Percentiles rank a stretch among this genome's conserved stretches.
Conservation (phyloP, 2,113 vertebrate species). For the Onychostruthus taczanowskii region DNA sequence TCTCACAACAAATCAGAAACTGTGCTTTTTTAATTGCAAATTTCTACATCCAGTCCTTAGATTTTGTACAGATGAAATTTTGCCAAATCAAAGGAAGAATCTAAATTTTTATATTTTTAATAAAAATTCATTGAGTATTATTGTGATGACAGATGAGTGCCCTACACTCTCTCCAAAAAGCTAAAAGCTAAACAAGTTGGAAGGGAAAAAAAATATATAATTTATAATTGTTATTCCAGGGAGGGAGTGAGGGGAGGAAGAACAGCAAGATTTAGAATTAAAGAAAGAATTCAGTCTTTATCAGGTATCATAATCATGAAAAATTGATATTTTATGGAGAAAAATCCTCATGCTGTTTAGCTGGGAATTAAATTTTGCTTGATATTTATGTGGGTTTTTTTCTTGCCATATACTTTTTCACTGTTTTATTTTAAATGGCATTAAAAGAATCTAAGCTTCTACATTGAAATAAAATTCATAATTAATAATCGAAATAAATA, state of each 20-base stretch:
- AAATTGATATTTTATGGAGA: background rate
- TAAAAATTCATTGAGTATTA: background rate
- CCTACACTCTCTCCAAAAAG: background rate
- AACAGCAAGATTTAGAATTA: background rate
- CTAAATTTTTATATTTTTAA: background rate
- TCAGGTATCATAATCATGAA: background rate
- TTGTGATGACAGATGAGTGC: background rate
- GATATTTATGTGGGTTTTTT: rapidly evolving
- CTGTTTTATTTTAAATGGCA: background rate
- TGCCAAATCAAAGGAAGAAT: background rate
- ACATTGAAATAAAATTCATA: background rate
- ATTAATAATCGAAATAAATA: constrained; percentile 19
- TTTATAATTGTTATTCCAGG: background rate
- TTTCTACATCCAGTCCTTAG: background rate
- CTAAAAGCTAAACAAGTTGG: background rate
- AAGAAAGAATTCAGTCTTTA: background rate
- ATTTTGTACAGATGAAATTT: background rate
- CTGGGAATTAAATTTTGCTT: background rate
- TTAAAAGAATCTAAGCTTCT: background rate
- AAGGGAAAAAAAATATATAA: background rate
- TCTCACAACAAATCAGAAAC: background rate
- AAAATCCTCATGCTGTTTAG: background rate
- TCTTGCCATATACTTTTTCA: background rate
- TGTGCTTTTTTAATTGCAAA: background rate
- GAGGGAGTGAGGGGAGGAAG: rapidly evolving